Evolutionary conservation across 2,797 vertebrate species (phyloP), one percentile per base, ranked within the genome.

Genomic region (Gastrophryne carolinensis): DNA sequence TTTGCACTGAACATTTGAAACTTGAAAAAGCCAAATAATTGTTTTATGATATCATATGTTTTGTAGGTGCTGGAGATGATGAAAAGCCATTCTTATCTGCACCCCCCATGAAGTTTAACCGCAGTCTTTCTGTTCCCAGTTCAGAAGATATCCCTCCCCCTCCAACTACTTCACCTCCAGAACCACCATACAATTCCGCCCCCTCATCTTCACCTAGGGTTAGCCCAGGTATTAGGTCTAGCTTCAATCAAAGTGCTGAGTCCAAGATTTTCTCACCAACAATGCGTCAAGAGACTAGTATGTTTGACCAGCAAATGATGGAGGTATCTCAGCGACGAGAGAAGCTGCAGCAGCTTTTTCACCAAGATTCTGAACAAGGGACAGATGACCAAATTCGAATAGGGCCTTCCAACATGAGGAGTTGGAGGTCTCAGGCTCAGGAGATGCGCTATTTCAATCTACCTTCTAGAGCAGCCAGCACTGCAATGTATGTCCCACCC

Each of bases 71-170:
- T 34, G 86, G 89, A 11, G 95, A 97, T 78, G 95, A 97, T 47
- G 95, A 97, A 65, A 93, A 88, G 79, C 93, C 94, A 80, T 93
- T 89, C 80, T 90, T 97, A 61, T 89, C 94, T 73, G 93, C 95
- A 81, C 95, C 95, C 7, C 80, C 89, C 56, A 87, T 95, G 90
- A 96, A 96, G 85, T 95, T 97, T 79, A 91, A 93, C 64, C 92
- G 95, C 62, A 97, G 95, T 83, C 87, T 97, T 72, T 96, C 95
- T 0, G 95, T 97, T 69, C 95, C 95, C 0, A 94, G 95, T 5
- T 94, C 95, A 0, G 95, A 97, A 26, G 95, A 97, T 60, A 96
- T 97, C 78, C 95, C 95, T 4, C 95, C 94, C 0, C 95, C 95
- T 12, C 95, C 95, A n/a, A 96, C 95, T 44, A 95, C 95, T 1